Conservation (phyloP, 1,140 invertebrate genomes). For the Camponotus pennsylvanicus region DNA sequence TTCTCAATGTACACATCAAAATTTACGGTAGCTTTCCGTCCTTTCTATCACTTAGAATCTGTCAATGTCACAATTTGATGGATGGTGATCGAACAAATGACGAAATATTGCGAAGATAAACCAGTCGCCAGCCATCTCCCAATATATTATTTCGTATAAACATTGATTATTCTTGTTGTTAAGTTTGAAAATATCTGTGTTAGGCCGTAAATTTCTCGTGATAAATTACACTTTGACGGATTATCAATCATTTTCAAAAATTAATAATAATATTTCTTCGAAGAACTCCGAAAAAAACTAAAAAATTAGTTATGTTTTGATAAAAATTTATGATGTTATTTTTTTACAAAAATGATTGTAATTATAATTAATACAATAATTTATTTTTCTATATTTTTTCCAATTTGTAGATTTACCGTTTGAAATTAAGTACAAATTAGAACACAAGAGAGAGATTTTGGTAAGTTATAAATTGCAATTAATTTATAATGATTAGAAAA, state of each 20-base stretch:
- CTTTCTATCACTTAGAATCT: conserved; percentile 61
- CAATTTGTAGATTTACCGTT: not conserved
- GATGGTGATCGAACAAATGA: conserved; percentile 62
- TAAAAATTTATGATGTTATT: not conserved
- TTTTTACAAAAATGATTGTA: not conserved
- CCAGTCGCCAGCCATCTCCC: conserved; percentile 34
- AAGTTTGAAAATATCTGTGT: conserved; percentile 21
- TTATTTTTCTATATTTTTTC: not conserved
- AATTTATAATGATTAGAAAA: not conserved
- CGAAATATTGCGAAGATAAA: conserved; percentile 60
- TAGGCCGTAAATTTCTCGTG: not conserved
- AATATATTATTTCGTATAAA: conserved; percentile 51
- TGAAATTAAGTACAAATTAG: not conserved
- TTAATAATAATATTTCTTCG: not conserved
- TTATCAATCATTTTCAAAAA: conserved; percentile 39
- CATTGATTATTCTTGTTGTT: conserved; percentile 44
- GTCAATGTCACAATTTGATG: conserved; percentile 58
- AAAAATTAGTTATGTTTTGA: not conserved
- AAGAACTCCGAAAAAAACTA: not conserved
- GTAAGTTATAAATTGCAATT: not conserved
- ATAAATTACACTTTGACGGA: conserved; percentile 1
- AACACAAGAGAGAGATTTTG: not conserved
- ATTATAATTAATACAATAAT: not conserved
- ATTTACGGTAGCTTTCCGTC: conserved; percentile 46
- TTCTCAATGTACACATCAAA: conserved; percentile 23